Base-by-base conservation (phyloP, 1,140 invertebrate genomes). In the Achroia grisella region DNA sequence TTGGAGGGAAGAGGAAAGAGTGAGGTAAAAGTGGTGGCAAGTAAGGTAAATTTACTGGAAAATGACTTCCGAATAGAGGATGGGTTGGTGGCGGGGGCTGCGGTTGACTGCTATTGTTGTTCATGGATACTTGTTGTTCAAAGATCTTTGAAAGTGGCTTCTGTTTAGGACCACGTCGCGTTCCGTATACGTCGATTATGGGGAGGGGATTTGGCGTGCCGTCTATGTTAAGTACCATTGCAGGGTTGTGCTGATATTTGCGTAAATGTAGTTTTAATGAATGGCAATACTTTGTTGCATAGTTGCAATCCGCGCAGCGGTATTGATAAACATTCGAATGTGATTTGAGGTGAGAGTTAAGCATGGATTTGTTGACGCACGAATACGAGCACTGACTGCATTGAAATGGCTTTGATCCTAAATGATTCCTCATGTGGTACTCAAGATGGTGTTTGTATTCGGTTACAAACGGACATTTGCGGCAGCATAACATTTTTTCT, bases 321-420 rank as follows among this genome's bases (percentile, higher is more conserved):
- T 98, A 99, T 66, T 98, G 98, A 68, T 99, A 99, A 0, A 99
- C 87, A 51, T 95, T 97, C 0, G 97, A 98, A 77, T 99, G 98
- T 0, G 96, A 98, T 74, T 99, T 99, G 62, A 98, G 90, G 68
- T 99, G 98, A 0, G 96, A 98, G 72, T 98, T 99, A 8, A 99
- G 87, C 98, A 99, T 99, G 0, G 97, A 99, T 73, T 99, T 99
- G 85, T 99, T 99, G 2, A 99, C 98, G 71, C 98, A 99, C 0
- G 92, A 90, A 67, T 98, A 99, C 9, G 89, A 89, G 80, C 97
- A 98, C 61, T 97, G 93, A 39, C 89, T 87, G 78, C 98, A 99
- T 70, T 97, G 96, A 87, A 97, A 99, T 0, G 98, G 98, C 67
- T 99, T 99, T 0, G 93, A 94, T 5, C 97, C 96, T 58, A 93